phyloP scores from a whole-genome alignment of 2,888 invertebrate species.

The Koerneria pararmatus region DNA sequence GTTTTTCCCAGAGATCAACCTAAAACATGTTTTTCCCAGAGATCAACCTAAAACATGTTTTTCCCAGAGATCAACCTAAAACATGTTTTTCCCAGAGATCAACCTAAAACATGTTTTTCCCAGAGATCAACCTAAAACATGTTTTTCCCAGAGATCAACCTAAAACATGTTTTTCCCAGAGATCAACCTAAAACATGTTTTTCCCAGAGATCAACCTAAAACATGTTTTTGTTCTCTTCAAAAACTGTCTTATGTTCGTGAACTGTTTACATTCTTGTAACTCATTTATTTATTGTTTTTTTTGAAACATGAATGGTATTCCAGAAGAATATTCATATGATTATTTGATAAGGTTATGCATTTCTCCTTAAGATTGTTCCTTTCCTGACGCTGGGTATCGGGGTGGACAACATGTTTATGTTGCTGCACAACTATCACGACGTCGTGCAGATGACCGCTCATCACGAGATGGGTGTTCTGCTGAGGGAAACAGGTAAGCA shows the following conservation, averaged over 20 bases:
- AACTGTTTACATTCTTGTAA: constrained; percentile 16
- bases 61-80: too few relatives aligned
- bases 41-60: too few relatives aligned
- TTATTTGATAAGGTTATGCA: neutral
- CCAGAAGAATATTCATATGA: neutral
- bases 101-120: too few relatives aligned
- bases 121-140: too few relatives aligned
- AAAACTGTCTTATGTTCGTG: constrained; percentile 13
- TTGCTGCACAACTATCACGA: constrained; percentile 74
- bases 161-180: too few relatives aligned
- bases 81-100: too few relatives aligned
- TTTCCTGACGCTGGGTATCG: constrained; percentile 81
- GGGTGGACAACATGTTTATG: constrained; percentile 91
- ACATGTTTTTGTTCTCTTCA: too few relatives aligned
- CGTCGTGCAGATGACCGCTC: constrained; percentile 30
- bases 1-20: too few relatives aligned
- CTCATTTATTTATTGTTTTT: neutral
- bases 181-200: too few relatives aligned
- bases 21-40: too few relatives aligned
- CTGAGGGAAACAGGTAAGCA: constrained; percentile 85
- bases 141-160: too few relatives aligned
- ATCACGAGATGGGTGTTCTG: constrained; percentile 73
- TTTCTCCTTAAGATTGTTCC: constrained; percentile 82
- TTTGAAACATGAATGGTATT: constrained; percentile 25
- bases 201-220: too few relatives aligned